These are phyloP conservation scores for Euleptes europaea DNA, from an alignment of 2,113 vertebrate species.

Conservation along the genomic window DNA sequence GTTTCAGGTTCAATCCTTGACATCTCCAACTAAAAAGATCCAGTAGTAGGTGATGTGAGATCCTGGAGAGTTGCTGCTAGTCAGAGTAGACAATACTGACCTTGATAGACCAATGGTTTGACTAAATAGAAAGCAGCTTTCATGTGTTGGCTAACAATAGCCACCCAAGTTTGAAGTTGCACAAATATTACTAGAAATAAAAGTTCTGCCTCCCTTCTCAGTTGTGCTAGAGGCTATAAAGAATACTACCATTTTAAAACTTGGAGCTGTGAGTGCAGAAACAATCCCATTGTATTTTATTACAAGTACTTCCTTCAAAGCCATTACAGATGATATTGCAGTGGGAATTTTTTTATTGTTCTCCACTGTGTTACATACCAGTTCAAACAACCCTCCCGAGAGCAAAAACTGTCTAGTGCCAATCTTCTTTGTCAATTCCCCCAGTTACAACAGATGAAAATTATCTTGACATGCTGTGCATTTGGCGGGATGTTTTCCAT, in stretches of 20 bases:
- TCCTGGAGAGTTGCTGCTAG: no score
- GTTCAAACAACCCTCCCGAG: slow-evolving; percentile 53
- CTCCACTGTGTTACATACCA: slow-evolving; percentile 53
- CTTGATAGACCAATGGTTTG: background rate
- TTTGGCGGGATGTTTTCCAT: slow-evolving; percentile 60
- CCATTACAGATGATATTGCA: slow-evolving; percentile 57
- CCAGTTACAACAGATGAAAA: slow-evolving; percentile 52
- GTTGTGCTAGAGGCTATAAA: slow-evolving; percentile 2
- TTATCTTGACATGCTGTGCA: slow-evolving; percentile 52
- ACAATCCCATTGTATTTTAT: slow-evolving; percentile 45
- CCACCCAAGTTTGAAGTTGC: slow-evolving; percentile 54
- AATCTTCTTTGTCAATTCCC: slow-evolving; percentile 51
- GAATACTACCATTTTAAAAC: background rate
- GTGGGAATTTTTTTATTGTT: slow-evolving; percentile 48
- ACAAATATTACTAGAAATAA: slow-evolving; percentile 18
- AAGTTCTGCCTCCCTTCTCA: background rate
- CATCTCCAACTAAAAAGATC: no score
- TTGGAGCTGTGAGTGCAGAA: slow-evolving; percentile 15
- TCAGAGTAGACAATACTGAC: no score
- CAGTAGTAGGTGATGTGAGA: no score
- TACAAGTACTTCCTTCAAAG: slow-evolving; percentile 59
- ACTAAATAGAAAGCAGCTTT: no score
- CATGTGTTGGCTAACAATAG: slow-evolving; percentile 15
- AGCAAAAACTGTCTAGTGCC: slow-evolving; percentile 44
- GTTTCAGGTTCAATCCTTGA: no score